Evolutionary conservation across 2,888 invertebrate species (phyloP).

Genomic region (Papilio protenor): DNA sequence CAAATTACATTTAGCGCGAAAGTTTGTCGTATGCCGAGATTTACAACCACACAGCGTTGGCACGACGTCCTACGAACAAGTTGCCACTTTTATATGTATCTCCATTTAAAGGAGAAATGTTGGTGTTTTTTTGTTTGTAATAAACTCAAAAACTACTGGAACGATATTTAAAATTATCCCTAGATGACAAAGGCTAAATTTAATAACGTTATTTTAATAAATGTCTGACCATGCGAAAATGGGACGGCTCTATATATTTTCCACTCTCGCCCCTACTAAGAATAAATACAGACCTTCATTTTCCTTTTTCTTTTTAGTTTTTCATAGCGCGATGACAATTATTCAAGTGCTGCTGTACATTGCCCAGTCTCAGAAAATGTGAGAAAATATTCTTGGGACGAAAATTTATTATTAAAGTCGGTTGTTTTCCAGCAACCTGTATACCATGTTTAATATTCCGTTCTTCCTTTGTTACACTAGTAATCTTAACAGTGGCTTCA

Average conservation of each 20-base stretch:
- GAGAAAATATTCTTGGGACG: constrained; percentile 9
- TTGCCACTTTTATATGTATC: constrained; percentile 28
- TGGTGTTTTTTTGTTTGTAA: background rate
- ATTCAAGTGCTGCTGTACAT: constrained; percentile 15
- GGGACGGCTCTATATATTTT: background rate
- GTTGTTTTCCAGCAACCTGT: background rate
- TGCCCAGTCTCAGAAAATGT: constrained; percentile 10
- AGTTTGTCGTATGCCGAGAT: constrained; percentile 40
- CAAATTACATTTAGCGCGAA: constrained; percentile 37
- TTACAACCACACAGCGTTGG: constrained; percentile 33
- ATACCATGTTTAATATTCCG: background rate
- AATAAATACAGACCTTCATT: constrained; percentile 23
- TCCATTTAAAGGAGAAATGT: background rate
- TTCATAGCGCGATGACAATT: constrained; percentile 14
- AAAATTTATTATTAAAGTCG: constrained; percentile 6
- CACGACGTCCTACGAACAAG: constrained; percentile 22
- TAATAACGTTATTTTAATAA: background rate
- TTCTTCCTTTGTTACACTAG: background rate
- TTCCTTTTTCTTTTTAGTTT: constrained; percentile 4
- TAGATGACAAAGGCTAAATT: background rate
- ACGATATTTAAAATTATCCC: background rate
- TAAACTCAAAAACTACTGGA: background rate
- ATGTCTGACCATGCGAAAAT: background rate
- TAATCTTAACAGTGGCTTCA: background rate
- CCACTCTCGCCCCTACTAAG: constrained; percentile 12